Conservation (phyloP, 1,140 invertebrate species). For the Maniola jurtina region DNA sequence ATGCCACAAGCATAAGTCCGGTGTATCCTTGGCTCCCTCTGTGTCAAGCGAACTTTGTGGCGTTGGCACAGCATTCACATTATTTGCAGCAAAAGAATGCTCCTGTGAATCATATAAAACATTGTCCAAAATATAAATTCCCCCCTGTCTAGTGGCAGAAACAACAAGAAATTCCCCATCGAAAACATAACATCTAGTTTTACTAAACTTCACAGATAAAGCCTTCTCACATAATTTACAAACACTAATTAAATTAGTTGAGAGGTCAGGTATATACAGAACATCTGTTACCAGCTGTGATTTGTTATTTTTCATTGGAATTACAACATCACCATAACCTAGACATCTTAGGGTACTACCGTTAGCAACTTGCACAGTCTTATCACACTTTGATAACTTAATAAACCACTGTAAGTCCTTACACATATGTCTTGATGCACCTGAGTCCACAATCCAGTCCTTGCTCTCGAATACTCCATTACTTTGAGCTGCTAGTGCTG, state of each 20-base stretch:
- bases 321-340: too few species aligned
- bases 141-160: too few species aligned
- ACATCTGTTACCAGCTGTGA: background rate
- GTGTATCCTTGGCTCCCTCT: constrained; percentile 39
- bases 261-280: constrained; percentile 8
- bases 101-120: too few species aligned
- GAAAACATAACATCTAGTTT: background rate
- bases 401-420: constrained; percentile 33
- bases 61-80: too few species aligned
- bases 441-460: constrained; percentile 33
- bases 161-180: too few species aligned
- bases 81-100: too few species aligned
- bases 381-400: constrained; percentile 15
- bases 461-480: constrained; percentile 10
- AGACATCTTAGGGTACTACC: too few species aligned
- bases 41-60: constrained; percentile 15
- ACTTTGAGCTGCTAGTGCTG: constrained; percentile 27
- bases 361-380: too few species aligned
- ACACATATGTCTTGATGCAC: constrained; percentile 40
- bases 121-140: too few species aligned
- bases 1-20: constrained; percentile 12
- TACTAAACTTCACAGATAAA: constrained; percentile 12
- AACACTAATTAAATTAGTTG: constrained; percentile 3
- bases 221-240: constrained; percentile 16
- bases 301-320: too few species aligned